Base-by-base conservation (phyloP, 2,113 vertebrate species). In the Hassar affinis region DNA sequence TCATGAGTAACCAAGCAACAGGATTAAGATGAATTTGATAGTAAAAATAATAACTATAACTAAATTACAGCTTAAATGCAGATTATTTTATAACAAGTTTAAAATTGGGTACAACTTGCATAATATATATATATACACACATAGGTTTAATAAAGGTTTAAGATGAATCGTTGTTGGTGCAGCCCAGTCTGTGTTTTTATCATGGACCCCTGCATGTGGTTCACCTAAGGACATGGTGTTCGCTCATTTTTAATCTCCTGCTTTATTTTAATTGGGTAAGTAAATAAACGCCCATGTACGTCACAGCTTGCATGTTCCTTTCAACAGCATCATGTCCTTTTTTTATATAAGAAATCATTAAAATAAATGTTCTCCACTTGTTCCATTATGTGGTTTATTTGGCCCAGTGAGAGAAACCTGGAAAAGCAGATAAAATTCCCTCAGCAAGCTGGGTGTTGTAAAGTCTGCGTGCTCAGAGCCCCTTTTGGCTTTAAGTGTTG, bases 321-420 rank as follows among this genome's bases (percentile, higher is more conserved):
- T 78, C 33, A 51, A 74, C 42, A 75, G 49, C 62, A 72, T 72
- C 49, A 64, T 52, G 7, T 59, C 76, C 82, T 12, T 76, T 80
- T 71, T 78, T 42, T 42, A 42, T 3, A 78, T 59, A 82, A 83
- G 25, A 76, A 74, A 78, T 57, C 33, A 25, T 85, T 79, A 59
- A 84, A 83, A 75, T 82, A 80, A 79, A 81, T 78, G 45, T 66
- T 56, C 76, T 80, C 74, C 30, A 25, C 42, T 79, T 82, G 83
- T 61, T 86, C 86, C 61, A 80, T 85, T 77, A 78, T 9, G 77
- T 83, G 72, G 38, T 66, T 86, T 61, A 72, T 38, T 64, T 54
- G 64, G 79, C 64, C 81, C 64, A 30, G 52, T 51, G 83, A 72
- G 77, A 71, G 2, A 52, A 27, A 77, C 38, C 45, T 84, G 68